Base-by-base conservation (phyloP, 1,140 invertebrate genomes). In the Coelopa frigida region DNA sequence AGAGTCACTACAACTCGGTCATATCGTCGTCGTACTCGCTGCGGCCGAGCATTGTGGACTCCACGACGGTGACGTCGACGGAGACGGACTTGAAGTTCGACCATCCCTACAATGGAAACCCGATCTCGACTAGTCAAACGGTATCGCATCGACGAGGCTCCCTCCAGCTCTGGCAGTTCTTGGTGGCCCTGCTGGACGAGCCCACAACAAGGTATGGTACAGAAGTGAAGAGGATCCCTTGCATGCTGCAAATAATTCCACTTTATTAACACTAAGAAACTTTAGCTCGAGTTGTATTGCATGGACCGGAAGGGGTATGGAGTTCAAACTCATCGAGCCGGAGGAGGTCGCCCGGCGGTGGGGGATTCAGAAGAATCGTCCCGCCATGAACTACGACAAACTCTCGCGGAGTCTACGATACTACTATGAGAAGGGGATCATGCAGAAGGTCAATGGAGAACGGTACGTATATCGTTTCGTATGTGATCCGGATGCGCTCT, bases 361-460 rank as follows among this genome's bases (percentile, higher is more conserved):
- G 86, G 86, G 86, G 1, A 78, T 87, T 2, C 85, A 88, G 58
- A 89, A 89, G 63, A 89, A 96, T 69, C 74, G 92, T 4, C 92
- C 92, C 1, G 91, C 91, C 1, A 96, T 96, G 93, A 97, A 96
- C 72, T 96, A 97, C 64, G 93, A 97, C 69, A 97, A 96, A 70
- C 69, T 97, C 8, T 94, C 90, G 44, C 74, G 93, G 1, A 95
- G 92, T 0, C 73, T 96, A 7, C 77, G 93, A 8, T 96, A 97
- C 59, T 97, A 97, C 60, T 97, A 97, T 66, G 92, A 97, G 70
- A 96, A 96, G 70, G 92, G 92, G 18, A 98, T 98, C 62, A 97
- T 98, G 87, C 92, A 95, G 66, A 98, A 98, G 73, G 94, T 96
- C 0, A 89, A 92, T 42, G 89, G 93, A 2, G 91, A 96, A 68